Base-by-base conservation (phyloP, 2,113 vertebrate genomes). In the Gallinago jamesoni region DNA sequence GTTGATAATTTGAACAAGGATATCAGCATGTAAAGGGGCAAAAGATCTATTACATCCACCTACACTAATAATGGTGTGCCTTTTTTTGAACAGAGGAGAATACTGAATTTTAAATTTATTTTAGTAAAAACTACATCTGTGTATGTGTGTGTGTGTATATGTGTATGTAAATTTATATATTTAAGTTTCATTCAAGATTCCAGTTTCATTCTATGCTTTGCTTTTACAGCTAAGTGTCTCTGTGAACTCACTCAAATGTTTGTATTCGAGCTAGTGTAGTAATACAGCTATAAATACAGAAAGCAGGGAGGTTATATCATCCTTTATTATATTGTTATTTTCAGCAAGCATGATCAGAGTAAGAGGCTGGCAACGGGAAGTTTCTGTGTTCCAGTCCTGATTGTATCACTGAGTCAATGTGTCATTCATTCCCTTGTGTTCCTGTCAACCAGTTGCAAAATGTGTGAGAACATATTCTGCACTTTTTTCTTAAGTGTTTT, bases 361-460 rank as follows among this genome's bases (percentile, higher is more conserved):
- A 83, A 94, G 52, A 77, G 45, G 72, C 88, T 93, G 93, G 90
- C 93, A 90, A 73, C 0, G 47, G 85, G 93, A 95, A 94, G 87
- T 89, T 97, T 91, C 90, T 77, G 69, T 85, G 91, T 94, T 96
- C 87, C 94, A 95, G 95, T 96, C 86, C 82, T 7, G 79, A 97
- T 94, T 94, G 93, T 96, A 97, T 95, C 92, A 96, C 96, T 94
- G 94, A 96, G 95, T 96, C 93, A 94, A 94, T 52, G 90, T 96
- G 95, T 94, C 97, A 96, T 90, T 96, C 96, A 96, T 92, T 96
- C 95, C 89, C 94, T 96, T 90, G 90, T 92, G 93, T 95, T 96
- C 94, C 94, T 96, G 97, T 97, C 96, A 97, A 96, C 95, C 94
- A 94, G 95, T 95, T 97, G 94, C 93, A 97, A 94, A 96, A 93